Evolutionary conservation across 2,888 invertebrate species (phyloP).

Genomic region (Apamea crenata): DNA sequence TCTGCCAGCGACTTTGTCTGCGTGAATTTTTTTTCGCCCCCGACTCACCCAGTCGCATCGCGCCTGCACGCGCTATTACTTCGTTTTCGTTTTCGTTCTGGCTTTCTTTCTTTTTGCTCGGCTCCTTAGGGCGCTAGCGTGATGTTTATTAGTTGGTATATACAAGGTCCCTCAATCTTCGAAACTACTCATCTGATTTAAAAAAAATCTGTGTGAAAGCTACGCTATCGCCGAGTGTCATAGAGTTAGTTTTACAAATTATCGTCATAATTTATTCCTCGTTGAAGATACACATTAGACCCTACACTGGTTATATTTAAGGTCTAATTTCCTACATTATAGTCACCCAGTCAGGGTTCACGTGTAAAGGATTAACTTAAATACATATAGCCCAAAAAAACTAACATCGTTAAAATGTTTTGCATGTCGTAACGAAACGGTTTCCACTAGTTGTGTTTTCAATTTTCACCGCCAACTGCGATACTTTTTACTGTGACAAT

Average conservation of each 20-base stretch:
- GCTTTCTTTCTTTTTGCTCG: too few species aligned
- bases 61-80: too few species aligned
- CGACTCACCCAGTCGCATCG: too few species aligned
- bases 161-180: too few species aligned
- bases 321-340: background rate
- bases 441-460: conserved; percentile 46
- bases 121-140: too few species aligned
- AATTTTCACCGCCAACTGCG: conserved; percentile 31
- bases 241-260: background rate
- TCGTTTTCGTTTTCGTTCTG: too few species aligned
- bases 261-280: background rate
- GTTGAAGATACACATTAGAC: background rate
- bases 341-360: background rate
- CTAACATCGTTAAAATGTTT: conserved; percentile 40
- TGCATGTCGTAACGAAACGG: conserved; percentile 21
- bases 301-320: background rate
- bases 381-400: background rate
- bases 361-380: too few species aligned
- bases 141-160: background rate
- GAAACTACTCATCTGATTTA: background rate
- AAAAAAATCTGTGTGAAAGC: background rate
- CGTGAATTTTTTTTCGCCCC: too few species aligned
- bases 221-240: too few species aligned
- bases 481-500: conserved; percentile 35
- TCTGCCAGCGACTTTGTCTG: too few species aligned